A percentile compares a stretch with the other conserved stretches of the same genome.
Evolutionary conservation across 2,888 invertebrate species (phyloP).

Genomic region (Ochropacha duplaris): DNA sequence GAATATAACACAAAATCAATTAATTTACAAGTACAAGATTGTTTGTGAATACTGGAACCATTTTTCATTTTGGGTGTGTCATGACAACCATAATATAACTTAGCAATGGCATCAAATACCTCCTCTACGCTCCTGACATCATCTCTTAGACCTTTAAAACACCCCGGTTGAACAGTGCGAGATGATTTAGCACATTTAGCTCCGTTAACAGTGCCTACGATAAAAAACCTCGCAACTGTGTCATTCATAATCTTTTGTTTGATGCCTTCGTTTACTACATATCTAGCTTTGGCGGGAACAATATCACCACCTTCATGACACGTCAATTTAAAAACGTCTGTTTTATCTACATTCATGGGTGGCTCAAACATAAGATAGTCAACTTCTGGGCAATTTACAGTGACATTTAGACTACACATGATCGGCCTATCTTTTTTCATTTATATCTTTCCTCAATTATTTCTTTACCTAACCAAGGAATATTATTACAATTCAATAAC

Average conservation of each 20-base stretch:
- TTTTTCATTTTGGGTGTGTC: constrained; percentile 22
- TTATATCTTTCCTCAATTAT: background rate
- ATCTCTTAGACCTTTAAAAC: constrained; percentile 73
- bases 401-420: constrained; percentile 27
- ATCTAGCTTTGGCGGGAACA: constrained; percentile 52
- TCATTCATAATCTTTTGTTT: constrained; percentile 73
- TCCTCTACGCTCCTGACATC: constrained; percentile 80
- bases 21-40: background rate
- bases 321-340: background rate
- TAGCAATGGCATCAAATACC: constrained; percentile 59
- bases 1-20: no score
- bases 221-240: constrained; percentile 73
- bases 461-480: background rate
- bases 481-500: no score
- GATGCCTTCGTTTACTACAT: constrained; percentile 57
- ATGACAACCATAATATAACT: constrained; percentile 19
- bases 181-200: constrained; percentile 44
- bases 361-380: constrained; percentile 81
- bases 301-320: constrained; percentile 58
- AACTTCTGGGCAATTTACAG: constrained; percentile 80
- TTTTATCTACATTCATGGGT: constrained; percentile 33
- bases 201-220: constrained; percentile 14
- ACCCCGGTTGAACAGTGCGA: constrained; percentile 80
- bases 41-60: constrained; percentile 64
- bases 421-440: background rate